These are phyloP conservation scores for Plotosus lineatus DNA, from an alignment of 2,113 vertebrate genomes.

Conservation along the genomic window DNA sequence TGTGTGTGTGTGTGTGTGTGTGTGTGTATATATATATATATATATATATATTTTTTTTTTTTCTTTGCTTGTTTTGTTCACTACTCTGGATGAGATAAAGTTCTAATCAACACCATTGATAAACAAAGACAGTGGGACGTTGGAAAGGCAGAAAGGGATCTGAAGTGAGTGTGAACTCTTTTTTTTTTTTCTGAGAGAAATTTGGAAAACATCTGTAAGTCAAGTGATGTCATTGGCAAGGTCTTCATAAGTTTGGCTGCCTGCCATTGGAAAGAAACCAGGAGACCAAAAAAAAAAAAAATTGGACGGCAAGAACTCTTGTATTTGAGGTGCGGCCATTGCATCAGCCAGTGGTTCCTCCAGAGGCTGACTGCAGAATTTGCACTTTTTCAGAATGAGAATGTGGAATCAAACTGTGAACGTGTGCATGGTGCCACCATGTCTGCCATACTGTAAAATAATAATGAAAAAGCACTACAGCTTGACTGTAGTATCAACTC, in stretches of 20 bases:
- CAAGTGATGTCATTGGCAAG: constrained; percentile 69
- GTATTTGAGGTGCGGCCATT: constrained; percentile 51
- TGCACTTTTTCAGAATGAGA: constrained; percentile 60
- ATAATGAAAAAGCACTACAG: constrained; percentile 45
- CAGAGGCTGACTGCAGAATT: constrained; percentile 66
- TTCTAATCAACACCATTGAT: not conserved
- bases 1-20: too few relatives aligned
- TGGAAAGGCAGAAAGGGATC: constrained; percentile 28
- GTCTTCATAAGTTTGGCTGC: constrained; percentile 62
- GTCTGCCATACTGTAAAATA: constrained; percentile 60
- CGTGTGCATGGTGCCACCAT: constrained; percentile 54
- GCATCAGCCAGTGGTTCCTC: constrained; percentile 63
- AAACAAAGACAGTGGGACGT: not conserved
- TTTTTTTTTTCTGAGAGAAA: constrained; percentile 25
- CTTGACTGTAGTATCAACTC: not conserved
- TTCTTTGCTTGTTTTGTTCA: not conserved
- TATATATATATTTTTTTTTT: not conserved
- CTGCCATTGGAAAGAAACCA: constrained; percentile 58
- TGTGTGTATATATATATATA: too few relatives aligned
- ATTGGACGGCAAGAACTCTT: constrained; percentile 55
- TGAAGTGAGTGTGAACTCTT: not conserved
- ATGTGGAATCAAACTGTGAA: constrained; percentile 35
- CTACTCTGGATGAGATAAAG: not conserved
- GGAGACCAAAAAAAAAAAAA: constrained; percentile 39
- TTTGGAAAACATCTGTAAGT: constrained; percentile 52